Evolutionary conservation across 2,888 invertebrate genomes (phyloP), one percentile per base, ranked within the genome.

Genomic region (Hemicrepidius hirtus): DNA sequence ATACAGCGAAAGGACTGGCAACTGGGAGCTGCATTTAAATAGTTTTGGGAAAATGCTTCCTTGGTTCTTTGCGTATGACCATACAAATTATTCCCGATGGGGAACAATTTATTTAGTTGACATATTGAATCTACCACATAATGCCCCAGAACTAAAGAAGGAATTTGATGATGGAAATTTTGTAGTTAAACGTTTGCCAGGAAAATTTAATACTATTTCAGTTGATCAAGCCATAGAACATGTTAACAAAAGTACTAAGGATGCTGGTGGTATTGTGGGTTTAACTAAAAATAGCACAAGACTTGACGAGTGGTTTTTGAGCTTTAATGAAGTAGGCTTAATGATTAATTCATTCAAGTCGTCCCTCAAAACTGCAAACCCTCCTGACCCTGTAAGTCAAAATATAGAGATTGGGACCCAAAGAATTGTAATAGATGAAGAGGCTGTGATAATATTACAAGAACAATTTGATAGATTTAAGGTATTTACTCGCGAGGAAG

Each of bases 261-360:
- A 41, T 41, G 63, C 53, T 13, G 44, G 59, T 10, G 57, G 57
- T 28, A 57, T 67, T 41, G 67, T 67, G 6, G 57, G 44, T 32
- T 44, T 75, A 44, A 76, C 75, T 40, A 76, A 73, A 71, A 71
- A 71, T 46, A 67, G 66, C 37, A 76, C 71, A 18, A 66, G 50
- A 65, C 44, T 76, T 10, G 70, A 75, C 37, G 71, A 76, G 50
- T 76, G 73, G 76, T 76, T 49, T 59, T 63, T 75, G 24, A 76
- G 71, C 16, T 75, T 66, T 40, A 75, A 76, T 68, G 69, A 41
- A 13, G 50, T 67, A 37, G 69, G 67, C 6, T 44, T 46, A 50
- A 70, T 73, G 73, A 46, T 66, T 18, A 50, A 68, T 2, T n/a
- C n/a, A 6, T 73, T 73, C 59, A 3, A 18, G 1, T 12, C 24